Percentiles rank a stretch among this genome's conserved stretches.
Conservation (phyloP, 2,888 invertebrate genomes). For the Euclidia mi region DNA sequence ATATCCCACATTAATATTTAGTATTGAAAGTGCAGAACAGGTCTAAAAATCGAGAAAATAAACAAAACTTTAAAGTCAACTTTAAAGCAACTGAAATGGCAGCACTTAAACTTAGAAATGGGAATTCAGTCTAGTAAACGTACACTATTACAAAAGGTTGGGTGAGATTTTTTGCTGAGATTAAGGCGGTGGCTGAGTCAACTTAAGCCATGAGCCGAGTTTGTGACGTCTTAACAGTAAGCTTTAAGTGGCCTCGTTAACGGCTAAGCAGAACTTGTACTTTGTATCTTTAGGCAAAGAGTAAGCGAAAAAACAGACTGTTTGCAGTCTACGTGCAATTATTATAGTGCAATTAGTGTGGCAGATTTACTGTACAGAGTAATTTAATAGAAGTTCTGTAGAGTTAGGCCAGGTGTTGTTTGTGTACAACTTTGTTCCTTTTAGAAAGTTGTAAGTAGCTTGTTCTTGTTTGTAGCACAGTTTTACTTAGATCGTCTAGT, state of each 20-base stretch:
- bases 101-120: neutral
- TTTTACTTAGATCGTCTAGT: too few relatives aligned
- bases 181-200: slow-evolving; percentile 17
- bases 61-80: too few relatives aligned
- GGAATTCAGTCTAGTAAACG: slow-evolving; percentile 2
- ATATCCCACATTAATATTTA: too few relatives aligned
- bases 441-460: too few relatives aligned
- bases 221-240: slow-evolving; percentile 23
- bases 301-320: neutral
- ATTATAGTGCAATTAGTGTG: too few relatives aligned
- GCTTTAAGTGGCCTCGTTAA: slow-evolving; percentile 31
- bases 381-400: too few relatives aligned
- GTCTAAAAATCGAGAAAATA: too few relatives aligned
- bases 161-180: slow-evolving; percentile 16
- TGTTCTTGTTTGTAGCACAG: too few relatives aligned
- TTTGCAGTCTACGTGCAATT: neutral
- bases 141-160: slow-evolving; percentile 6
- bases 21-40: too few relatives aligned
- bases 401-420: too few relatives aligned
- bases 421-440: too few relatives aligned
- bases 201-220: slow-evolving; percentile 9
- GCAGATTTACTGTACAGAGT: too few relatives aligned
- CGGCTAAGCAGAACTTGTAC: slow-evolving; percentile 30
- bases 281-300: slow-evolving; percentile 20
- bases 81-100: neutral